Evolutionary conservation across 2,113 vertebrate genomes (phyloP).

Genomic region (Hippocampus barbouri): DNA sequence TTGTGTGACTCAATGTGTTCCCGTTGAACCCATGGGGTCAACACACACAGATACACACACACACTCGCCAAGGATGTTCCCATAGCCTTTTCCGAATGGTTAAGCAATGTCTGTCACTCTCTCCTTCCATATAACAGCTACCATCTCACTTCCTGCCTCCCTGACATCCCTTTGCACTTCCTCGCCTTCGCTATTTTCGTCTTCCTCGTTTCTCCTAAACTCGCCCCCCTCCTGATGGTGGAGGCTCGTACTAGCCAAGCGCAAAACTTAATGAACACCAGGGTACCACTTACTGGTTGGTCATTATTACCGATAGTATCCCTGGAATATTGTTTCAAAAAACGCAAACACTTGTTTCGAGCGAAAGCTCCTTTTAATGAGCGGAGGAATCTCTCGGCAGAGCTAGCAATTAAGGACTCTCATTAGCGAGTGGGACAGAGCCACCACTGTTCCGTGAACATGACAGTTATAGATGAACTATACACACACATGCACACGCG

Average conservation of each 20-base stretch:
- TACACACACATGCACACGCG: too few relatives aligned
- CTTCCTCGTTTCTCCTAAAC: neutral
- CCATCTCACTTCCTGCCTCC: slow-evolving; percentile 28
- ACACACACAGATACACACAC: slow-evolving; percentile 12
- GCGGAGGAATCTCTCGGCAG: slow-evolving; percentile 56
- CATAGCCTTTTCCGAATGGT: slow-evolving; percentile 72
- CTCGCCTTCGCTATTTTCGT: slow-evolving; percentile 13
- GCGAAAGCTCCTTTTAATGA: slow-evolving; percentile 52
- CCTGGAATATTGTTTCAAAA: neutral
- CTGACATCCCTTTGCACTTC: slow-evolving; percentile 5
- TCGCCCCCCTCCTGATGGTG: neutral
- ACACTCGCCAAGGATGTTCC: slow-evolving; percentile 57
- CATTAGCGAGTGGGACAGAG: slow-evolving; percentile 64
- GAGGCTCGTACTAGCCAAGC: neutral
- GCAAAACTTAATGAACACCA: neutral
- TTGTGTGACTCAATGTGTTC: slow-evolving; percentile 29
- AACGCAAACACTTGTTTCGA: neutral
- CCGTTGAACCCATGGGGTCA: slow-evolving; percentile 45
- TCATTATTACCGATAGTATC: neutral
- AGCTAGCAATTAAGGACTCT: slow-evolving; percentile 65
- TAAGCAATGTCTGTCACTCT: slow-evolving; percentile 62
- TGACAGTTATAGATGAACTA: slow-evolving; percentile 48
- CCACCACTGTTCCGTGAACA: slow-evolving; percentile 57
- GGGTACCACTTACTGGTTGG: neutral
- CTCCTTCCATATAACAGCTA: slow-evolving; percentile 19